A percentile compares a stretch with the other conserved stretches of the same genome.
phyloP scores from a whole-genome alignment of 2,797 vertebrate genomes.

The Microchirus variegatus region DNA sequence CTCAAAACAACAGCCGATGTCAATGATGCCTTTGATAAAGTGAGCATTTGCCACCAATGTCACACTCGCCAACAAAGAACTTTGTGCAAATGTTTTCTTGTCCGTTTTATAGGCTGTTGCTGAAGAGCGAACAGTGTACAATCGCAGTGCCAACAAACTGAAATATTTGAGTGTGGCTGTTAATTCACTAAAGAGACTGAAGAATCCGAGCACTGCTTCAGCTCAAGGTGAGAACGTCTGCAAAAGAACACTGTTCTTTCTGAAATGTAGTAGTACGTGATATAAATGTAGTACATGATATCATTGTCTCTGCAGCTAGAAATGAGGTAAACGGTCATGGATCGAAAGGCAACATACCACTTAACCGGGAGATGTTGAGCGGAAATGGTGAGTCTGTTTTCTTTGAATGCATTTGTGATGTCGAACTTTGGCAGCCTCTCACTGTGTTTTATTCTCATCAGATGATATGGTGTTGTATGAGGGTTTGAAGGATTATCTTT shows the following conservation, averaged over 20 bases:
- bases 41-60: constrained; percentile 37
- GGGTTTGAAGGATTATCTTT: constrained; percentile 79
- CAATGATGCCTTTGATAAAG: constrained; percentile 87
- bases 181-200: constrained; percentile 85
- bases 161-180: constrained; percentile 87
- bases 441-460: constrained; percentile 15
- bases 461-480: constrained; percentile 77
- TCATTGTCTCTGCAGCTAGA: constrained; percentile 55
- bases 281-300: background rate
- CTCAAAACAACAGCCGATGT: constrained; percentile 78
- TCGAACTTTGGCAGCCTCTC: background rate
- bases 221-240: constrained; percentile 64
- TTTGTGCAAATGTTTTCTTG: background rate
- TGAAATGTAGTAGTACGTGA: background rate
- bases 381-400: constrained; percentile 63
- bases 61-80: background rate
- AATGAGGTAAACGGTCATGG: constrained; percentile 47
- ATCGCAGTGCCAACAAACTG: constrained; percentile 83
- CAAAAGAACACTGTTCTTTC: background rate
- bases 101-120: constrained; percentile 74
- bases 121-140: constrained; percentile 85
- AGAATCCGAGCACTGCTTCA: constrained; percentile 71
- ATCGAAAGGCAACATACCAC: constrained; percentile 75
- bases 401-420: constrained; percentile 8
- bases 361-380: constrained; percentile 61